Evolutionary conservation across 2,888 invertebrate genomes (phyloP), one percentile per base, ranked within the genome.

Genomic region (Brachyptera putata): DNA sequence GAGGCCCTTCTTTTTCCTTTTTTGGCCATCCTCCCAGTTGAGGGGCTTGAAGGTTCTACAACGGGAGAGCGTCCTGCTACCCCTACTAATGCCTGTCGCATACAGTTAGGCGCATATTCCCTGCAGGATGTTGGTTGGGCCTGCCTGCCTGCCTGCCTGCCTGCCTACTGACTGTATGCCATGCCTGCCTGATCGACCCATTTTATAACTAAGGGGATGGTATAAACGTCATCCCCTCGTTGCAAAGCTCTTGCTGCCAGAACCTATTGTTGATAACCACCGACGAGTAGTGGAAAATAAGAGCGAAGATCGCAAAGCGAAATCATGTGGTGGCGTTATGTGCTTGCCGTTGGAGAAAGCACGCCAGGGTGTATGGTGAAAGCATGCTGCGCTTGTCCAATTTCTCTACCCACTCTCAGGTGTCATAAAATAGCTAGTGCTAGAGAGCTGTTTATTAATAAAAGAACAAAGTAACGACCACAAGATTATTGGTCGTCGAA

Each of bases 151-250:
- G 39, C 60, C 56, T 56, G 60, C 34, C 56, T 60, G 56, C n/a
- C 37, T 46, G 18, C 34, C 58, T 14, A 21, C 11, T 7, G 34
- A 7, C 4, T 14, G n/a, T n/a, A 3, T 24, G 48, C 9, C 13
- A 5, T 55, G 39, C 60, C 56, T 56, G 60, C 34, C 56, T 60
- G 56, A 60, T 60, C 60, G 60, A 60, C 60, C 60, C 60, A 60
- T 60, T 60, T 60, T 60, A 60, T 41, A 60, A 55, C 60, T 41
- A 60, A 39, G 46, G 56, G 60, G 60, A 55, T 41, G 56, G 41
- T 56, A 55, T 60, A 43, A 41, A 56, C 60, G 55, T 34, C 39
- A 43, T 46, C 53, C 53, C n/a, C 48, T 5, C 1, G 18, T 22
- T 46, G 9, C 9, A n/a, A 5, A 46, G n/a, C n/a, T 24, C 22